Percentiles rank a stretch among this genome's conserved stretches.
Conservation (phyloP, 2,888 invertebrate genomes). For the Masnerella sp. region DNA sequence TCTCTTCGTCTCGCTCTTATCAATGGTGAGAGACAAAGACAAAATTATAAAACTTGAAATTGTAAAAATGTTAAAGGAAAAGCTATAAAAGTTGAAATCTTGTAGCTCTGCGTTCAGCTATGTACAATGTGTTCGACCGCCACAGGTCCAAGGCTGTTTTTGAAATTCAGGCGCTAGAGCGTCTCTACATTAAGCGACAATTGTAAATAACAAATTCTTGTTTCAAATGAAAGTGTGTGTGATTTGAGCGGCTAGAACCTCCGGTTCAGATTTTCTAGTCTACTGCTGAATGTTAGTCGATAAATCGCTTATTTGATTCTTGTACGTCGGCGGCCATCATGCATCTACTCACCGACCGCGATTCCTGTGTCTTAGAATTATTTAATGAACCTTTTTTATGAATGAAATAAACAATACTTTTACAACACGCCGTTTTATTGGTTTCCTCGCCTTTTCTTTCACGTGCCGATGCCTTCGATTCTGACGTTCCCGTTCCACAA, state of each 20-base stretch:
- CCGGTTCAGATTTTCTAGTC: conserved; percentile 66
- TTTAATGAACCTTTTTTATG: conserved; percentile 55
- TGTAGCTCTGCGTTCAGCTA: too few species aligned
- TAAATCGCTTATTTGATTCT: conserved; percentile 47
- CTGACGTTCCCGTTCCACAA: background rate
- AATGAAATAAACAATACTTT: conserved; percentile 58
- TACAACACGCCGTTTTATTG: conserved; percentile 21
- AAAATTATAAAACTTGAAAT: too few species aligned
- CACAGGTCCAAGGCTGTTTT: conserved; percentile 45
- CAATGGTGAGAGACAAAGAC: too few species aligned
- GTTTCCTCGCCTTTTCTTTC: background rate
- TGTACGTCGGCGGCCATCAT: conserved; percentile 66
- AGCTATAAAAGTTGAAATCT: too few species aligned
- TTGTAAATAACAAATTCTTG: conserved; percentile 49
- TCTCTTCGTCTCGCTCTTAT: too few species aligned
- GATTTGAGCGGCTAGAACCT: conserved; percentile 59
- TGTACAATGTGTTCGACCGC: too few species aligned
- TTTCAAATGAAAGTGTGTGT: conserved; percentile 28
- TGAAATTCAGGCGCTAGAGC: conserved; percentile 17
- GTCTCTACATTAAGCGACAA: conserved; percentile 20
- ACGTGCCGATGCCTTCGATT: background rate
- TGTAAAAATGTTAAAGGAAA: too few species aligned
- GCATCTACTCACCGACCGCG: conserved; percentile 72
- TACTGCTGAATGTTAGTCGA: conserved; percentile 57
- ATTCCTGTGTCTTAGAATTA: conserved; percentile 62